Base-by-base conservation (phyloP, 2,888 invertebrate species). In the Mystacides longicornis region DNA sequence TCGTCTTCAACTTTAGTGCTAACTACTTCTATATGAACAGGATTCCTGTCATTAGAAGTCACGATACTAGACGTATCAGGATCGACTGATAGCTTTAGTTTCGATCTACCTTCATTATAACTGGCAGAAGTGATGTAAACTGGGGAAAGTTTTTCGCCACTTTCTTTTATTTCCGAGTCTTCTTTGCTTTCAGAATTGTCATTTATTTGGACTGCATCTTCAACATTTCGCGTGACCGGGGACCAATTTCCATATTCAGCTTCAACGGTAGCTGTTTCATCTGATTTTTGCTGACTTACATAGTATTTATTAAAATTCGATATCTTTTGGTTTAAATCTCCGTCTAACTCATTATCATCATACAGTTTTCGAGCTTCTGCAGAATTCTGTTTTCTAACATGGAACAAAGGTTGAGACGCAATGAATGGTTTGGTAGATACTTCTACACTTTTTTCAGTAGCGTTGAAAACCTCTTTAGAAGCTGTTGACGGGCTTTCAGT, bases 181-280 rank as follows among this genome's bases (percentile, higher is more conserved):
- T 72, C 68, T n/a, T 52, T 31, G 18, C 16, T 51, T 21, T 59
- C 50, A 16, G 71, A 70, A 61, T 70, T 71, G 3, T 67, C 67
- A n/a, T 73, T 74, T 55, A 73, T 68, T 63, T 75, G 75, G 59
- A 75, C 73, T 52, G 72, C 73, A 1, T 73, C 71, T 64, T 77
- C 77, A 4, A 23, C 23, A n/a, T 16, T 22, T 49, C 46, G 16
- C 14, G 49, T 49, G 1, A 77, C 77, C 1, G 77, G 77, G 0
- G 77, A 77, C 77, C 77, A 77, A 64, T 77, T 77, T 2, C 77
- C 77, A 58, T 77, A 77, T 63, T 77, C 77, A 3, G 77, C 73
- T 64, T 77, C 73, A 16, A 77, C 68, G 2, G 55, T 56, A 9
- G 55, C 52, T n/a, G 72, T 66, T 49, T 74, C 59, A 19, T 55